Conservation (phyloP, 1,140 invertebrate species). For the Drosophila ambigua region DNA sequence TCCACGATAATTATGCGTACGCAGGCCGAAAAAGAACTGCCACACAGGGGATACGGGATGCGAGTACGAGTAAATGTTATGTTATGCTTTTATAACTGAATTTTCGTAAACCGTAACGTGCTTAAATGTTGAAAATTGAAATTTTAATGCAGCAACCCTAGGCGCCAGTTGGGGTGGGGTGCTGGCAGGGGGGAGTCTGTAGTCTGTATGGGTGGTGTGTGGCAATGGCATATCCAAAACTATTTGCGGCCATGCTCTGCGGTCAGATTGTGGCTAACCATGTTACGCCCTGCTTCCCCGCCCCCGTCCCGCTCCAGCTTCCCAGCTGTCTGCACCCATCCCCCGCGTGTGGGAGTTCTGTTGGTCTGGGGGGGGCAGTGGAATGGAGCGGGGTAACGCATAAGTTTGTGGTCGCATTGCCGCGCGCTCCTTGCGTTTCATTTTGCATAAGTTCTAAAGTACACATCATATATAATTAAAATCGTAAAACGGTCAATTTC, state of each 20-base stretch:
- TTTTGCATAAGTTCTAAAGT: slow-evolving; percentile 82
- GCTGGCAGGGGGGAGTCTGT: slow-evolving; percentile 7
- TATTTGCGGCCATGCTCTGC: slow-evolving; percentile 75
- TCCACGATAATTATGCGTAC: slow-evolving; percentile 42
- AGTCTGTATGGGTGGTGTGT: not conserved
- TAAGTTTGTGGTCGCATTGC: slow-evolving; percentile 72
- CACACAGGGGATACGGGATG: not conserved
- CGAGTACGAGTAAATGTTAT: slow-evolving; percentile 26
- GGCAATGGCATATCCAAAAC: slow-evolving; percentile 65
- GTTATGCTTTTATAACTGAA: slow-evolving; percentile 76
- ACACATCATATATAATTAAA: slow-evolving; percentile 84
- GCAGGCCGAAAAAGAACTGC: not conserved
- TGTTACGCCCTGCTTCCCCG: slow-evolving; percentile 48
- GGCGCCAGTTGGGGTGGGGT: not conserved
- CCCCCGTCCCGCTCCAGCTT: slow-evolving; percentile 29
- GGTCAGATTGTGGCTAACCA: slow-evolving; percentile 65
- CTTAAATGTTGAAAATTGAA: slow-evolving; percentile 76
- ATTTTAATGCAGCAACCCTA: slow-evolving; percentile 61
- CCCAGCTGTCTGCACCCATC: not conserved
- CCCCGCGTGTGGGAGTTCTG: too few species aligned
- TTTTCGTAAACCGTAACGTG: slow-evolving; percentile 68
- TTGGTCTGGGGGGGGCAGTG: not conserved
- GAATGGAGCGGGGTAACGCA: slow-evolving; percentile 38
- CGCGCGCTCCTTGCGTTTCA: slow-evolving; percentile 69
- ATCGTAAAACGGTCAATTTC: slow-evolving; percentile 83